These are phyloP conservation scores for Pseudomyrmex dendroicus DNA, from an alignment of 1,140 invertebrate genomes.

Conservation along the genomic window DNA sequence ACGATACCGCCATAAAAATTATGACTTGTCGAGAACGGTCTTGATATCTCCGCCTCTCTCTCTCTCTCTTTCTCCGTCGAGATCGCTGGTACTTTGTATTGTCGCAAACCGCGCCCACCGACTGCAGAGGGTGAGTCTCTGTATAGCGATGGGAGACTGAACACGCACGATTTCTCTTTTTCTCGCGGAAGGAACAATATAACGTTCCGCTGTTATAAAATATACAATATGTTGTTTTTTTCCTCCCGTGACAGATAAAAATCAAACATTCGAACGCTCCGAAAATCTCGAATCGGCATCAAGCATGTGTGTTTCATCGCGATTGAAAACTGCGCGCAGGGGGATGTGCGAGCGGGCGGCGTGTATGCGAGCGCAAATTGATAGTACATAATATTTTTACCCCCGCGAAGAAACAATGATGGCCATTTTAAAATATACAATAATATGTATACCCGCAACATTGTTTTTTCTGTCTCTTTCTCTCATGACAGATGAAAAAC, in stretches of 20 bases:
- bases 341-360: too few species aligned
- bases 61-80: slow-evolving; percentile 23
- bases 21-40: slow-evolving; percentile 78
- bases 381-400: too few species aligned
- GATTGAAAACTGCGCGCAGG: neutral
- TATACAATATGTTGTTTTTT: neutral
- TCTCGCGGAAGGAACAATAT: neutral
- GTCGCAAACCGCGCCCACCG: slow-evolving; percentile 63
- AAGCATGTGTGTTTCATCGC: neutral
- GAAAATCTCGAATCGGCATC: neutral
- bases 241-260: slow-evolving; percentile 4
- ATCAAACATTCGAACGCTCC: neutral
- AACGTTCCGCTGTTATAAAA: neutral
- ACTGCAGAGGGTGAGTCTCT: slow-evolving; percentile 45
- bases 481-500: too few species aligned
- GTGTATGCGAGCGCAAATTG: too few species aligned
- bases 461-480: too few species aligned
- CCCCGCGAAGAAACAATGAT: too few species aligned
- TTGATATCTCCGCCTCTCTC: slow-evolving; percentile 61
- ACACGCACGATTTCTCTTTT: neutral
- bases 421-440: too few species aligned
- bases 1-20: slow-evolving; percentile 84
- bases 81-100: slow-evolving; percentile 60
- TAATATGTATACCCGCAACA: too few species aligned
- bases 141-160: neutral